Evolutionary conservation across 2,888 invertebrate species (phyloP).

Genomic region (Nipponacmea schrenckii): DNA sequence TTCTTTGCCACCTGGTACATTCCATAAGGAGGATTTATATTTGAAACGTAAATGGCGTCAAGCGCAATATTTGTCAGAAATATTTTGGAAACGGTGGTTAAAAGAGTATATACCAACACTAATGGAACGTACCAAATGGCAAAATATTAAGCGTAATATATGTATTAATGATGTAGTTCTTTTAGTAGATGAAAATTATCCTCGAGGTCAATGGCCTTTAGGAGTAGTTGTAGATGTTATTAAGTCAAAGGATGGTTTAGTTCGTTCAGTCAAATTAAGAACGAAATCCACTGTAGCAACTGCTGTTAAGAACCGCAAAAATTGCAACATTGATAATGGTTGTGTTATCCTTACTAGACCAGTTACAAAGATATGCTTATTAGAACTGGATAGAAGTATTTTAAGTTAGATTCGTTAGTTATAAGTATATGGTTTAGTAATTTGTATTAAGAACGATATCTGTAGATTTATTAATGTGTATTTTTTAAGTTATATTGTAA

Average conservation of each 20-base stretch:
- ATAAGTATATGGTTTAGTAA: too few relatives aligned
- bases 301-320: too few relatives aligned
- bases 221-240: neutral
- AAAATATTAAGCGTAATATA: neutral
- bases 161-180: neutral
- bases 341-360: too few relatives aligned
- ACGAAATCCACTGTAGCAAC: neutral
- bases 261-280: neutral
- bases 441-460: too few relatives aligned
- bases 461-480: too few relatives aligned
- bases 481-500: too few relatives aligned
- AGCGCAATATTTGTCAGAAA: neutral
- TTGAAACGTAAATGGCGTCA: neutral
- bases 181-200: neutral
- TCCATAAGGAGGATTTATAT: neutral
- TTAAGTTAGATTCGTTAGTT: too few relatives aligned
- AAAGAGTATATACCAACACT: neutral
- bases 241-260: neutral
- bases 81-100: neutral
- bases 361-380: too few relatives aligned
- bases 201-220: neutral
- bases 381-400: too few relatives aligned
- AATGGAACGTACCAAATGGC: neutral
- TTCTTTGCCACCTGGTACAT: conserved; percentile 20
- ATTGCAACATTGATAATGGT: too few relatives aligned